Percentiles rank a stretch among this genome's conserved stretches.
phyloP scores from a whole-genome alignment of 2,113 vertebrate genomes.

The Panurus biarmicus region DNA sequence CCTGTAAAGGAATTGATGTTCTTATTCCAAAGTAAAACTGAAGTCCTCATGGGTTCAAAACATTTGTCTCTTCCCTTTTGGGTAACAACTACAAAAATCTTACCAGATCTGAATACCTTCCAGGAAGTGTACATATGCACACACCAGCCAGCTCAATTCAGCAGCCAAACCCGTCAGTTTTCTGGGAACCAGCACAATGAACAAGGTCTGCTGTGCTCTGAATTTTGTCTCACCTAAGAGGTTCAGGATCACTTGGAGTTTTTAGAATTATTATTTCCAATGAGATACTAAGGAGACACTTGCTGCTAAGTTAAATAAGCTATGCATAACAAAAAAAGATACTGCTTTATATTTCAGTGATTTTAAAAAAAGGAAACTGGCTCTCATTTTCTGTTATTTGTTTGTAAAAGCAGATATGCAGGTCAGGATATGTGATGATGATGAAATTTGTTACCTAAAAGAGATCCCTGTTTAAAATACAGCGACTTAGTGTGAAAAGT shows the following conservation, averaged over 20 bases:
- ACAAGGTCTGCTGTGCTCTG: not conserved
- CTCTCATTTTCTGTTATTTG: not conserved
- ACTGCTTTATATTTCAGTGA: not conserved
- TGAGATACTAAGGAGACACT: not conserved
- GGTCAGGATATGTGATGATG: not conserved
- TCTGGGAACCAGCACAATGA: not conserved
- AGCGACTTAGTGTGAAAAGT: not conserved
- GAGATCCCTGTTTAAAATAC: not conserved
- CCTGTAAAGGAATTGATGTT: not conserved
- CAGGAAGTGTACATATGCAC: not conserved
- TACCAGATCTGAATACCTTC: not conserved
- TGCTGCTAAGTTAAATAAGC: not conserved
- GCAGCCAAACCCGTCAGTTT: not conserved
- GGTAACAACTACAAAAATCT: not conserved
- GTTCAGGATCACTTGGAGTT: not conserved
- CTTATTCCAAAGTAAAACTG: not conserved
- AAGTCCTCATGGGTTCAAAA: not conserved
- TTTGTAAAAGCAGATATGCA: not conserved
- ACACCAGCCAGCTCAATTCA: not conserved
- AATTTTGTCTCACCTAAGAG: not conserved
- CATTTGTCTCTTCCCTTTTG: not conserved
- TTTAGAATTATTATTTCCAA: not conserved
- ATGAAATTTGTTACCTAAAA: not conserved
- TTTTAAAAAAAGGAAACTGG: not conserved
- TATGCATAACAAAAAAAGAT: not conserved